phyloP scores from a whole-genome alignment of 2,113 vertebrate genomes.

The Scalopus aquaticus region DNA sequence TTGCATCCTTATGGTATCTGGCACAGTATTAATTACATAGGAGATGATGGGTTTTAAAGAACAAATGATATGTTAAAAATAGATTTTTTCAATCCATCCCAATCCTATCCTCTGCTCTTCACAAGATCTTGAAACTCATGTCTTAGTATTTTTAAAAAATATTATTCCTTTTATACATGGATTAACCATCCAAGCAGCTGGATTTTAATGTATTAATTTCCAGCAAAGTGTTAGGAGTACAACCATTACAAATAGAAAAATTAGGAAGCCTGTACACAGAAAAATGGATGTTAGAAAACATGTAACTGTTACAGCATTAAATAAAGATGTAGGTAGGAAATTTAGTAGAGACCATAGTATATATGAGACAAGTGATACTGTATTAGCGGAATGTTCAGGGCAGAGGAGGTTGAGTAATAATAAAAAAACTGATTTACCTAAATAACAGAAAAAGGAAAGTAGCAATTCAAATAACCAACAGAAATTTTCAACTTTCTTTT shows the following conservation, averaged over 20 bases:
- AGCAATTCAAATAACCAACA: neutral
- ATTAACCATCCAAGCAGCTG: neutral
- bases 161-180: neutral
- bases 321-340: conserved; percentile 11
- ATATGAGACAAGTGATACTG: neutral
- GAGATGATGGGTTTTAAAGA: conserved; percentile 25
- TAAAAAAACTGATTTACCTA: neutral
- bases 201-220: conserved; percentile 19
- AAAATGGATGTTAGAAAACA: conserved; percentile 19
- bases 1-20: neutral
- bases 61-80: conserved; percentile 21
- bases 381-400: neutral
- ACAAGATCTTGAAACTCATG: neutral
- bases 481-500: neutral
- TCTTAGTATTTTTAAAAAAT: neutral
- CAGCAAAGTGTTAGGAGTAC: neutral
- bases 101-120: neutral
- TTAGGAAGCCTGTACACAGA: neutral
- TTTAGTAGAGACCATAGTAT: neutral
- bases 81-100: conserved; percentile 2
- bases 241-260: neutral
- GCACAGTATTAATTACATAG: neutral
- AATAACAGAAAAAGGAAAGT: neutral
- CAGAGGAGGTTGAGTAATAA: neutral
- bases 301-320: conserved; percentile 23